Evolutionary conservation across 35 echinoderm and acorn worm species (phyloP).

Genomic region (Hemicentrotus pulcherrimus): DNA sequence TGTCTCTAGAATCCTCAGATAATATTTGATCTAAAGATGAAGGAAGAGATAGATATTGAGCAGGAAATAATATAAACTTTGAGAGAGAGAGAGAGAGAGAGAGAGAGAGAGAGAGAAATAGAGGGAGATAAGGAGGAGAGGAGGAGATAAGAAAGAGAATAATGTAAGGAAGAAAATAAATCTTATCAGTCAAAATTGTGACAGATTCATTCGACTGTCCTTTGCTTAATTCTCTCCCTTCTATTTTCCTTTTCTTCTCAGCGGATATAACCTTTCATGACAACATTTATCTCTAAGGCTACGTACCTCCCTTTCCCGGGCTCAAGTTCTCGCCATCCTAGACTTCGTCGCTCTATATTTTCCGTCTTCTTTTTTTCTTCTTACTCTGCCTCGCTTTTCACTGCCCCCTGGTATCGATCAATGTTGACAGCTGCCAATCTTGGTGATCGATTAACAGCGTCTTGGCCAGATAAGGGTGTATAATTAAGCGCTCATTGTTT

Average conservation of each 20-base stretch:
- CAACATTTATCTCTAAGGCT: slow-evolving; percentile 43
- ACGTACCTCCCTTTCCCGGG: slow-evolving; percentile 19
- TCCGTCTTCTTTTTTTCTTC: background rate
- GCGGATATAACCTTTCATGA: slow-evolving; percentile 3
- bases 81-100: background rate
- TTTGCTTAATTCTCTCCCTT: background rate
- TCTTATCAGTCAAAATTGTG: slow-evolving; percentile 20
- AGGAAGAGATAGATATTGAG: background rate
- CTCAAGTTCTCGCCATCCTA: slow-evolving; percentile 26
- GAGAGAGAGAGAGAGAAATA: background rate
- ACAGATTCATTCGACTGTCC: slow-evolving; percentile 2
- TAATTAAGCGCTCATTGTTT: slow-evolving; percentile 56
- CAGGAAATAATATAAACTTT: background rate
- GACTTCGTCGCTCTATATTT: slow-evolving; percentile 8
- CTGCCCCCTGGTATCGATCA: slow-evolving; percentile 46
- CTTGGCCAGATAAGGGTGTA: slow-evolving; percentile 27
- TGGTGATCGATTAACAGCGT: slow-evolving; percentile 46
- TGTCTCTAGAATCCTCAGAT: background rate
- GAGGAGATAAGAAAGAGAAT: background rate
- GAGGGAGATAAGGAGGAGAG: too few species aligned
- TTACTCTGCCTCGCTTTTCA: slow-evolving; percentile 10
- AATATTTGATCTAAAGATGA: background rate
- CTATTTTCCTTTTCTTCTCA: slow-evolving; percentile 11
- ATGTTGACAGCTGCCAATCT: slow-evolving; percentile 52
- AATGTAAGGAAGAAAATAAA: background rate